Evolutionary conservation across 2,888 invertebrate genomes (phyloP).

Genomic region (Melinaea menophilus): DNA sequence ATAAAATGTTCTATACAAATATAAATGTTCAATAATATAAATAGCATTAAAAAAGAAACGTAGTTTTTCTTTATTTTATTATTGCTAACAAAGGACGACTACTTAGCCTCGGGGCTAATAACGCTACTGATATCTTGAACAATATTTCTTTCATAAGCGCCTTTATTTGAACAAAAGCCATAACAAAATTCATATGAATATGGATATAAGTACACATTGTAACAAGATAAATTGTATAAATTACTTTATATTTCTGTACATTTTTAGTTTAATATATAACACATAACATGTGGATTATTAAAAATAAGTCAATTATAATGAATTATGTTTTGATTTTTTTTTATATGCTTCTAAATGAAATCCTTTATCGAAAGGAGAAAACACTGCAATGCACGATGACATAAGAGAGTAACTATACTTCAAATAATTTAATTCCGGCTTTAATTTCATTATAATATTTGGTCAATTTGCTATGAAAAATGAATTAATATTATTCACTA

Average conservation of each 20-base stretch:
- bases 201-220: no score
- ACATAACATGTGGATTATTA: no score
- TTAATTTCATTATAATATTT: conserved; percentile 10
- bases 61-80: conserved; percentile 8
- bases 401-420: conserved; percentile 12
- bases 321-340: no score
- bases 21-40: background rate
- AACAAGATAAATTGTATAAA: no score
- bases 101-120: conserved; percentile 3
- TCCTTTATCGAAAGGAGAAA: no score
- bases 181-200: no score
- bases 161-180: background rate
- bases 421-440: conserved; percentile 12
- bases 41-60: conserved; percentile 4
- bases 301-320: no score
- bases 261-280: no score
- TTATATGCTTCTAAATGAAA: no score
- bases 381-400: no score
- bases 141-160: background rate
- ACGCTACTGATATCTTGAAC: conserved; percentile 4
- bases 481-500: background rate
- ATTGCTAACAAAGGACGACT: conserved; percentile 3
- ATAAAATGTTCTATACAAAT: no score
- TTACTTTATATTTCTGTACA: background rate
- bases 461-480: conserved; percentile 8